Conservation (phyloP, 2,888 invertebrate species). For the Nysson spinosus region DNA sequence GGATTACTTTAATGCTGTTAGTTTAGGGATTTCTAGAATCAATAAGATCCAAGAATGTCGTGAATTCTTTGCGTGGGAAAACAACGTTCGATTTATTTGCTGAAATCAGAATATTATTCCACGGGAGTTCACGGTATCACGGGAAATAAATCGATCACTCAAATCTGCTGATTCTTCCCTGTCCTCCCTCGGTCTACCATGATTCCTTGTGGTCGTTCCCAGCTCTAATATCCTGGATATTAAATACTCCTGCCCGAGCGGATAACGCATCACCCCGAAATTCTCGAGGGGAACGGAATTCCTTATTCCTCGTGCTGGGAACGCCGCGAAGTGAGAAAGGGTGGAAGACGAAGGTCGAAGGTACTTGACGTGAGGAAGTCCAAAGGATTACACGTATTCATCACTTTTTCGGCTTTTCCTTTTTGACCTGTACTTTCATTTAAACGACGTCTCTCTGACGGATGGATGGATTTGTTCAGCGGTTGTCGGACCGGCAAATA, state of each 20-base stretch:
- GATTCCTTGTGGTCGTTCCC: constrained; percentile 27
- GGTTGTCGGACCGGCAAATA: too few relatives aligned
- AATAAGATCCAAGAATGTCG: too few relatives aligned
- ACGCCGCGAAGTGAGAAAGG: constrained; percentile 26
- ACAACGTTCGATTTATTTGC: neutral
- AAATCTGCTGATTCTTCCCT: constrained; percentile 34
- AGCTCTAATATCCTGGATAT: constrained; percentile 55
- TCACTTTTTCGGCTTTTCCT: neutral
- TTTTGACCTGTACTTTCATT: neutral
- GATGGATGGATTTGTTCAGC: neutral
- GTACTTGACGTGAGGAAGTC: constrained; percentile 17
- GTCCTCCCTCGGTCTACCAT: constrained; percentile 10
- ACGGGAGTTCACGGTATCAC: neutral
- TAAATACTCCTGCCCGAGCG: constrained; percentile 56
- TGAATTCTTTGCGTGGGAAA: too few relatives aligned
- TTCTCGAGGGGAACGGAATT: constrained; percentile 54
- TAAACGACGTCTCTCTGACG: neutral
- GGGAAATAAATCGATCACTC: constrained; percentile 36
- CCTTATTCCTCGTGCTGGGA: constrained; percentile 26
- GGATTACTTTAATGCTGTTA: too few relatives aligned
- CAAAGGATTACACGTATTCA: constrained; percentile 26
- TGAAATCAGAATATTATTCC: neutral
- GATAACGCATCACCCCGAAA: constrained; percentile 58
- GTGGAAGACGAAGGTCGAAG: constrained; percentile 12
- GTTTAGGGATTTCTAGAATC: too few relatives aligned